Evolutionary conservation across 2,113 vertebrate species (phyloP).

Genomic region (Galeopterus variegatus): DNA sequence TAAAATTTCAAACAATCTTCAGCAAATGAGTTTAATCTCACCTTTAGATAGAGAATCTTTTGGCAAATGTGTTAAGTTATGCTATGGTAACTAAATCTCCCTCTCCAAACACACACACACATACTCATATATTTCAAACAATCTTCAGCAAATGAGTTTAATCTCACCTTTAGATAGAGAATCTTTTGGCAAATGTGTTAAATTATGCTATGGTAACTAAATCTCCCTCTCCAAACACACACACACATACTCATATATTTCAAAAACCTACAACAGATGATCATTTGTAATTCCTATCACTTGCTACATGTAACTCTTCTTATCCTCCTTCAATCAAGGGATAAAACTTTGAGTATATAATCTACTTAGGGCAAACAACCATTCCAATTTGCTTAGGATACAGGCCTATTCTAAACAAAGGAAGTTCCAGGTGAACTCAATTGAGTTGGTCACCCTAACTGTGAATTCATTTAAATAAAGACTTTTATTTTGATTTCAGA

Average conservation of each 20-base stretch:
- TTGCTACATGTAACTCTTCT: background rate
- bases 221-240: fast-evolving
- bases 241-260: background rate
- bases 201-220: background rate
- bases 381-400: background rate
- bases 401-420: background rate
- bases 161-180: background rate
- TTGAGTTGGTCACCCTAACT: background rate
- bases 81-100: background rate
- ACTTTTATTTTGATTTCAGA: background rate
- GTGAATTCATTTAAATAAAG: background rate
- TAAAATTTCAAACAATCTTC: background rate
- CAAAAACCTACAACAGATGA: background rate
- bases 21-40: background rate
- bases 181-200: background rate
- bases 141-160: background rate
- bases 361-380: background rate
- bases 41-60: background rate
- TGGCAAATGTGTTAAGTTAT: background rate
- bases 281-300: background rate
- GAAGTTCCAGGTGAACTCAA: background rate
- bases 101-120: background rate
- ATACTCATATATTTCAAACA: background rate
- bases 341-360: background rate
- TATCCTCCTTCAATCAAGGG: background rate